A percentile compares a stretch with the other conserved stretches of the same genome.
phyloP scores from a whole-genome alignment of 2,888 invertebrate species.

The Rutpela maculata region DNA sequence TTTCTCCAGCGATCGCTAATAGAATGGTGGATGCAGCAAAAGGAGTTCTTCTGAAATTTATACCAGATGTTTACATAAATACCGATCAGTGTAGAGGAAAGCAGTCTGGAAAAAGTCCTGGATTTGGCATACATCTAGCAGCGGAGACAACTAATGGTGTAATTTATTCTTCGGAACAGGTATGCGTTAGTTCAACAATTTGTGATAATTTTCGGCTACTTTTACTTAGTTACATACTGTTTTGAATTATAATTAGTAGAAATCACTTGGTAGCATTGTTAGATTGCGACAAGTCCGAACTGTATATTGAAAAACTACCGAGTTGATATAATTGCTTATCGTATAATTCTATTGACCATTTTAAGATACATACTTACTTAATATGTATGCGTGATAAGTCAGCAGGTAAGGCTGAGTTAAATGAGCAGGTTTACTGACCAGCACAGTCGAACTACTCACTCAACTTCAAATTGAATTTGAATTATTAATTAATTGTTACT shows the following conservation, averaged over 20 bases:
- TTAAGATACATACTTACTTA: no score
- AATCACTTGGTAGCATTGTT: no score
- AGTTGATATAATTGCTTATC: slow-evolving; percentile 9
- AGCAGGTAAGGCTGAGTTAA: no score
- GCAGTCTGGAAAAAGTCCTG: slow-evolving; percentile 92
- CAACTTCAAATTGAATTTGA: no score
- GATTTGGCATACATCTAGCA: slow-evolving; percentile 91
- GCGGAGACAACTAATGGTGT: slow-evolving; percentile 95
- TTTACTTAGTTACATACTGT: no score
- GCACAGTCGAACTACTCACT: no score
- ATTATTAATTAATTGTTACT: no score
- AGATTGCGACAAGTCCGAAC: not conserved
- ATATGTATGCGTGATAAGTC: no score
- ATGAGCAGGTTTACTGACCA: no score
- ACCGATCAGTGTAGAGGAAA: slow-evolving; percentile 94
- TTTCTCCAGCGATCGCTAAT: slow-evolving; percentile 95
- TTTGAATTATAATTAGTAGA: no score
- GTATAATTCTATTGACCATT: no score
- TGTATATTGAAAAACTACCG: not conserved
- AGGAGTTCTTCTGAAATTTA: slow-evolving; percentile 90
- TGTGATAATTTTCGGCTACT: no score
- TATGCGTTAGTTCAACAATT: slow-evolving; percentile 58
- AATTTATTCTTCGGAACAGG: slow-evolving; percentile 81
- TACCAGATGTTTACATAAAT: slow-evolving; percentile 96
- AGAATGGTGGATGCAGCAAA: slow-evolving; percentile 95